phyloP scores from a whole-genome alignment of 2,113 vertebrate genomes.

The Dryoscopus gambensis region DNA sequence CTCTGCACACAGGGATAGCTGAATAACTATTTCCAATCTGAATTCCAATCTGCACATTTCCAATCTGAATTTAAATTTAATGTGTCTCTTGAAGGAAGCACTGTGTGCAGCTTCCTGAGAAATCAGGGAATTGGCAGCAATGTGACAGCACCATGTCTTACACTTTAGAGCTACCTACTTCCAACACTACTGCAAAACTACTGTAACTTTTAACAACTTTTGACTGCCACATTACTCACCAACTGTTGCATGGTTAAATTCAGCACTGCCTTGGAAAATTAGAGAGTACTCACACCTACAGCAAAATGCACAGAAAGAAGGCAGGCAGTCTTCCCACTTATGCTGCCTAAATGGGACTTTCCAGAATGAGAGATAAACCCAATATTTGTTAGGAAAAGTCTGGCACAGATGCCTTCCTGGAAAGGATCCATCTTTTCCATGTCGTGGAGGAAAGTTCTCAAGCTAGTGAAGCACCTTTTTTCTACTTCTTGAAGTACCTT shows the following conservation, averaged over 20 bases:
- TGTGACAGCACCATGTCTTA: not conserved
- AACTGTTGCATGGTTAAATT: not conserved
- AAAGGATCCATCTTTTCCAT: not conserved
- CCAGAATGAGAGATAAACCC: not conserved
- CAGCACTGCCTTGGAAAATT: not conserved
- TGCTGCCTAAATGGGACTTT: not conserved
- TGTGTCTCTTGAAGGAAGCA: not conserved
- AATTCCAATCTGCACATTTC: not conserved
- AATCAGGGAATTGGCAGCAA: not conserved
- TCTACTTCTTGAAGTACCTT: not conserved
- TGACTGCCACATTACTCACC: not conserved
- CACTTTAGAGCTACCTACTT: not conserved
- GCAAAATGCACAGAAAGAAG: not conserved
- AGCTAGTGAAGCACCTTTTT: not conserved
- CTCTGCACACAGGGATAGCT: not conserved
- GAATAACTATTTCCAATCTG: not conserved
- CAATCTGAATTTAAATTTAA: not conserved
- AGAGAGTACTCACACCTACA: not conserved
- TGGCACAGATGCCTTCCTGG: not conserved
- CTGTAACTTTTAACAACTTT: not conserved
- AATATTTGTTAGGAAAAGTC: not conserved
- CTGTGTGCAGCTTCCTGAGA: not conserved
- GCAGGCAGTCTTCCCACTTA: not conserved
- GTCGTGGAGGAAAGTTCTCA: not conserved
- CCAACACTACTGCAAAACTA: not conserved